Conservation (phyloP, 2,797 vertebrate species). For the Notoglanidium macrostoma region DNA sequence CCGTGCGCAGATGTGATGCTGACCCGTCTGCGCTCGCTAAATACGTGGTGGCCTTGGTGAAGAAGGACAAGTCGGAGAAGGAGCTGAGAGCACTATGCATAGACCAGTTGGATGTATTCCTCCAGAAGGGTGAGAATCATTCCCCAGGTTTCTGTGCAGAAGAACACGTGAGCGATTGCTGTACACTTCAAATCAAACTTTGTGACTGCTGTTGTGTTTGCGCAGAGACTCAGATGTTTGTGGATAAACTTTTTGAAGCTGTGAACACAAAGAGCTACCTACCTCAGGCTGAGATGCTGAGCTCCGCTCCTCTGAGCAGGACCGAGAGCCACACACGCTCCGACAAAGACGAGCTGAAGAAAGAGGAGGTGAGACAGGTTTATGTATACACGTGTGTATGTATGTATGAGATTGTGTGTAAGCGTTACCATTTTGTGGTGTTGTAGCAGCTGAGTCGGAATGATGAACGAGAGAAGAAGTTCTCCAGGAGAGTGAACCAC, state of each 20-base stretch:
- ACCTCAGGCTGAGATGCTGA: slow-evolving; percentile 85
- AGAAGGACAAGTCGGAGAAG: slow-evolving; percentile 97
- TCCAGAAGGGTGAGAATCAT: slow-evolving; percentile 87
- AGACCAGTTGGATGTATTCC: slow-evolving; percentile 98
- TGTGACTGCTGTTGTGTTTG: slow-evolving; percentile 32
- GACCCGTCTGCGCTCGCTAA: slow-evolving; percentile 98
- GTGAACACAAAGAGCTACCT: slow-evolving; percentile 94
- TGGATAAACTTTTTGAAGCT: slow-evolving; percentile 97
- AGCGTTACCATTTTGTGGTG: not conserved
- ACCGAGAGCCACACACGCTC: slow-evolving; percentile 80
- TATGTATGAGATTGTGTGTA: not conserved
- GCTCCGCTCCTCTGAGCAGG: slow-evolving; percentile 73
- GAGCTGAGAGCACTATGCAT: slow-evolving; percentile 96
- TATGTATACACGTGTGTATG: not conserved
- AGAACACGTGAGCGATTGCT: accelerated
- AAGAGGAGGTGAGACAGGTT: slow-evolving; percentile 84
- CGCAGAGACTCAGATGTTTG: slow-evolving; percentile 95
- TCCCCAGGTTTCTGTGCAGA: not conserved
- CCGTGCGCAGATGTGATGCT: slow-evolving; percentile 88
- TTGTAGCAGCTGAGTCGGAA: slow-evolving; percentile 81
- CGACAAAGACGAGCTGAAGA: slow-evolving; percentile 92
- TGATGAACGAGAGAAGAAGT: slow-evolving; percentile 93
- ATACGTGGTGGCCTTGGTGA: slow-evolving; percentile 97
- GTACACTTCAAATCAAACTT: not conserved
- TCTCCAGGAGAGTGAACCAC: slow-evolving; percentile 89